Evolutionary conservation across 2,797 vertebrate species (phyloP).

Genomic region (Hemibagrus guttatus): DNA sequence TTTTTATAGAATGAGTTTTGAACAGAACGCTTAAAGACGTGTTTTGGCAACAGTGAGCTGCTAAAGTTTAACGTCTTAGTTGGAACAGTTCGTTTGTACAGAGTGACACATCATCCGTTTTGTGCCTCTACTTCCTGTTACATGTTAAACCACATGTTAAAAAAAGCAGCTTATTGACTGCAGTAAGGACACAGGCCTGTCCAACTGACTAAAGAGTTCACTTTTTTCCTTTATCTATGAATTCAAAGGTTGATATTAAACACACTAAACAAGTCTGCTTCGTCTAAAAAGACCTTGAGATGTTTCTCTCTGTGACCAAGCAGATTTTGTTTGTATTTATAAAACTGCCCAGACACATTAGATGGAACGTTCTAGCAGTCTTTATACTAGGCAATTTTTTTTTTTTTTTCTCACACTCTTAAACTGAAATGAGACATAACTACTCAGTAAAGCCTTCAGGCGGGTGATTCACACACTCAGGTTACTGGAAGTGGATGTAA

Average conservation of each 20-base stretch:
- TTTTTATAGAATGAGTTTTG: background rate
- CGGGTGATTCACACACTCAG: slow-evolving; percentile 49
- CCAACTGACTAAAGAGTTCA: slow-evolving; percentile 14
- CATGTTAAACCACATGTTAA: slow-evolving; percentile 52
- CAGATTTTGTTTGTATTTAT: background rate
- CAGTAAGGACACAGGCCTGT: slow-evolving; percentile 5
- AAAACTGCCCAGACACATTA: background rate
- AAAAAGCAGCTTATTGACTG: slow-evolving; percentile 40
- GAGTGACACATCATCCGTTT: slow-evolving; percentile 56
- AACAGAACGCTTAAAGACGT: background rate
- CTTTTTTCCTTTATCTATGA: slow-evolving; percentile 33
- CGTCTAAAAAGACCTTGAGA: background rate
- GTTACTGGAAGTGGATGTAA: slow-evolving; percentile 69
- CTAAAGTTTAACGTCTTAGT: slow-evolving; percentile 17
- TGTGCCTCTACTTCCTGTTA: slow-evolving; percentile 59
- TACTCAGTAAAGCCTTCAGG: slow-evolving; percentile 9
- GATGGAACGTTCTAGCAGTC: background rate
- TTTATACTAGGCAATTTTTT: background rate
- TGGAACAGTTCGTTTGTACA: slow-evolving; percentile 34
- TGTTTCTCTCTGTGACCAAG: background rate
- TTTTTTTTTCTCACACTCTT: background rate
- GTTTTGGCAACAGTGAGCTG: background rate
- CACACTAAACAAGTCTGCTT: background rate
- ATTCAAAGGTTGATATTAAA: background rate
- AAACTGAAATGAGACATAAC: slow-evolving; percentile 15